These are phyloP conservation scores for Euphonia xanthogaster DNA, from an alignment of 2,797 vertebrate species.

Conservation along the genomic window DNA sequence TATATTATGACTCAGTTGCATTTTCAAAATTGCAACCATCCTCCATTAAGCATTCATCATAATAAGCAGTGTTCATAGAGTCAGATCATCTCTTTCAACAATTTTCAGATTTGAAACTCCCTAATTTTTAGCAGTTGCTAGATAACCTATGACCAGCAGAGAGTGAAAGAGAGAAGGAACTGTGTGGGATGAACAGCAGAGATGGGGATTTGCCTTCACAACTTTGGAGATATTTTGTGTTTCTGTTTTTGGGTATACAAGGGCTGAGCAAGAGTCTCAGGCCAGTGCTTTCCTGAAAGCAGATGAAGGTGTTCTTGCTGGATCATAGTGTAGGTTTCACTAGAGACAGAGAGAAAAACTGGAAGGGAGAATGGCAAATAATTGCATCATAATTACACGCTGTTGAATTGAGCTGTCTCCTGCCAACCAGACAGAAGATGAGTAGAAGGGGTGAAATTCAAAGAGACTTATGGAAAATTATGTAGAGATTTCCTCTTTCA, in stretches of 20 bases:
- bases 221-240: background rate
- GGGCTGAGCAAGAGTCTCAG: background rate
- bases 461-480: background rate
- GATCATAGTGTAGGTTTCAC: background rate
- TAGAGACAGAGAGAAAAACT: background rate
- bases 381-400: background rate
- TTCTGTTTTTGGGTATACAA: background rate
- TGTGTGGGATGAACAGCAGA: background rate
- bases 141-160: background rate
- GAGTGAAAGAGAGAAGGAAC: background rate
- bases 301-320: background rate
- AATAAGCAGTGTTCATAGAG: background rate
- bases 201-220: background rate
- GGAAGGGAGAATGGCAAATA: background rate
- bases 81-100: background rate
- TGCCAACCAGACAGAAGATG: background rate
- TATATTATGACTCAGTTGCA: background rate
- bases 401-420: accelerated
- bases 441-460: background rate
- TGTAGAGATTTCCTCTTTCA: background rate
- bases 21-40: background rate
- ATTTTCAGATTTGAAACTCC: background rate
- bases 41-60: accelerated
- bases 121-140: background rate
- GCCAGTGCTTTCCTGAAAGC: background rate